A percentile compares a stretch with the other conserved stretches of the same genome.
Conservation (phyloP, 2,113 vertebrate species). For the Dolichallabes microphthalmus region DNA sequence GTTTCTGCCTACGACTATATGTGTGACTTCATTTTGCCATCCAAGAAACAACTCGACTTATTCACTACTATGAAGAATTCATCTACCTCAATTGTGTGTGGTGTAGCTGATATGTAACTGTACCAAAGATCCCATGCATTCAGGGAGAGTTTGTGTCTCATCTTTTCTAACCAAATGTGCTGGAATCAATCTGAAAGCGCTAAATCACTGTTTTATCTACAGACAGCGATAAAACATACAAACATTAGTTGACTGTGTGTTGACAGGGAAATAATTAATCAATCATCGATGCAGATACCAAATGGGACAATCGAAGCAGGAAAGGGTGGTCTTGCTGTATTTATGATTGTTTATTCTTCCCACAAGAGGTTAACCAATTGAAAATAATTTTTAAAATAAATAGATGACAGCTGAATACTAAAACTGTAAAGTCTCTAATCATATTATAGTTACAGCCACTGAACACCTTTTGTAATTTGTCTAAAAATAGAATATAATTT, state of each 20-base stretch:
- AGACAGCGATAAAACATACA: conserved; percentile 64
- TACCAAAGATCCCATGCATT: conserved; percentile 80
- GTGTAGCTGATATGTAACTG: conserved; percentile 75
- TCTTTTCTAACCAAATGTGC: conserved; percentile 75
- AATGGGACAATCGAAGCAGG: conserved; percentile 77
- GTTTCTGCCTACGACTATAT: not conserved
- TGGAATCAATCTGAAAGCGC: conserved; percentile 78
- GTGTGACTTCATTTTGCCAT: not conserved
- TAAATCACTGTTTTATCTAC: conserved; percentile 59
- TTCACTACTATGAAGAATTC: conserved; percentile 65
- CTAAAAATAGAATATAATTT: conserved; percentile 28
- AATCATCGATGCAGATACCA: conserved; percentile 62
- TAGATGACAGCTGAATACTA: not conserved
- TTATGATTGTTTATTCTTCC: conserved; percentile 75
- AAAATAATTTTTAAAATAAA: conserved; percentile 4
- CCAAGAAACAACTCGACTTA: conserved; percentile 23
- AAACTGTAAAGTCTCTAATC: conserved; percentile 27
- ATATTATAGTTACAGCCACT: conserved; percentile 17
- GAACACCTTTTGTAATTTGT: conserved; percentile 19
- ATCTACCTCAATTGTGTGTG: conserved; percentile 81
- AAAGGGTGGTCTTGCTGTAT: conserved; percentile 76
- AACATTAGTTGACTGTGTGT: conserved; percentile 65
- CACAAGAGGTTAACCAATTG: conserved; percentile 28
- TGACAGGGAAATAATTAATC: conserved; percentile 50
- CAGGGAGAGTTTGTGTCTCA: conserved; percentile 73